Evolutionary conservation across 2,888 invertebrate genomes (phyloP).

Genomic region (Acrobasis repandana): DNA sequence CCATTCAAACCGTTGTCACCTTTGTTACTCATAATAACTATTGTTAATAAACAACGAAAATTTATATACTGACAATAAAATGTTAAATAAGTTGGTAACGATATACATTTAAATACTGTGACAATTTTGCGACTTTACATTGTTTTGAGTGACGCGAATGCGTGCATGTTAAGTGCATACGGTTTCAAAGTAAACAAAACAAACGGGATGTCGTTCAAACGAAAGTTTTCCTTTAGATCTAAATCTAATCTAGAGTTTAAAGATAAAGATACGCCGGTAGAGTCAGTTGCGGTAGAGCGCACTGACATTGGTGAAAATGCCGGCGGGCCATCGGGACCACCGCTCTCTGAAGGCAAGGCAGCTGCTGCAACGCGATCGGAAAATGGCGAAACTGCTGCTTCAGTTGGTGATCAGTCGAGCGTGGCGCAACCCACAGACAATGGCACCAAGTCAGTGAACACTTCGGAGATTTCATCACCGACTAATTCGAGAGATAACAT

Average conservation of each 20-base stretch:
- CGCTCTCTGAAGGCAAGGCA: slow-evolving; percentile 7
- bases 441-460: slow-evolving; percentile 36
- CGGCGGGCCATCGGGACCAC: not conserved
- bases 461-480: slow-evolving; percentile 34
- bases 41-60: not conserved
- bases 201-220: slow-evolving; percentile 44
- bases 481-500: slow-evolving; percentile 32
- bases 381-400: slow-evolving; percentile 37
- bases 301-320: not conserved
- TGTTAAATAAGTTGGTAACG: not conserved
- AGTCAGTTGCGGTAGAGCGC: not conserved
- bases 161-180: not conserved
- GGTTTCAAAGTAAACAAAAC: slow-evolving; percentile 8
- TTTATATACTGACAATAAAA: not conserved
- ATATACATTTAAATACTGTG: not conserved
- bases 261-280: slow-evolving; percentile 27
- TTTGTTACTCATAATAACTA: not conserved
- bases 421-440: slow-evolving; percentile 41
- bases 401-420: slow-evolving; percentile 29
- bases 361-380: slow-evolving; percentile 32
- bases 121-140: not conserved
- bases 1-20: slow-evolving; percentile 23
- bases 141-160: slow-evolving; percentile 4
- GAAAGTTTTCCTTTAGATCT: slow-evolving; percentile 43
- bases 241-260: slow-evolving; percentile 38